Evolutionary conservation across 2,797 vertebrate genomes (phyloP), one percentile per base, ranked within the genome.

Genomic region (Phoeniculus purpureus): DNA sequence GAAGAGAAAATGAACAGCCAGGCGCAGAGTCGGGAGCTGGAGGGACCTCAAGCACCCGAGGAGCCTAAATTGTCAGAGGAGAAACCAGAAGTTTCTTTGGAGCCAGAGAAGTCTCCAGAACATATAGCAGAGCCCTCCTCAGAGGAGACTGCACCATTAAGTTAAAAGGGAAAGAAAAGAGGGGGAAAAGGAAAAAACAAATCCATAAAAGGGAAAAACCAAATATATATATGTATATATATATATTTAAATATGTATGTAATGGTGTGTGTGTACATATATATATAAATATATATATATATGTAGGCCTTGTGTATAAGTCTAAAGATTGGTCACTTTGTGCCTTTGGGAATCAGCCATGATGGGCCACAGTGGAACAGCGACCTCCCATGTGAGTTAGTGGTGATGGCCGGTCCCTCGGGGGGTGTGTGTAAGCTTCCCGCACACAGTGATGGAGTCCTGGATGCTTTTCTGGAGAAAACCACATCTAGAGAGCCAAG

Each of bases 1-100:
- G 98, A 99, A 87, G 99, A 99, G 96, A 98, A 98, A 50, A 94
- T 99, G 88, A 97, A 97, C 88, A 98, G 96, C 95, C 92, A 98
- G 91, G 97, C 96, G 27, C 98, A 97, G 87, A 91, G 88, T 45
- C 94, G 96, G 73, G 31, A 5, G 13, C 75, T 16, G 29, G 91
- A 96, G 47, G 84, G 71, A 77, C 84, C 52, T 65, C 93, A 94
- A 72, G 88, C 31, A 7, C 62, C 71, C 0, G 31, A 96, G 56
- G 92, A 96, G 50, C 71, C 68, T 43, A 45, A 80, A 68, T 17
- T 81, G 61, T 83, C 56, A 52, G 91, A 96, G 66, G 89, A 96
- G 67, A 92, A 94, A n/a, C 65, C 88, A 79, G 71, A 94, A 45
- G 83, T 78, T 32, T 51, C 77, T 12, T 54, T 74, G 60, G 94